Evolutionary conservation across 2,113 vertebrate genomes (phyloP).

Genomic region (Corynorhinus townsendii): DNA sequence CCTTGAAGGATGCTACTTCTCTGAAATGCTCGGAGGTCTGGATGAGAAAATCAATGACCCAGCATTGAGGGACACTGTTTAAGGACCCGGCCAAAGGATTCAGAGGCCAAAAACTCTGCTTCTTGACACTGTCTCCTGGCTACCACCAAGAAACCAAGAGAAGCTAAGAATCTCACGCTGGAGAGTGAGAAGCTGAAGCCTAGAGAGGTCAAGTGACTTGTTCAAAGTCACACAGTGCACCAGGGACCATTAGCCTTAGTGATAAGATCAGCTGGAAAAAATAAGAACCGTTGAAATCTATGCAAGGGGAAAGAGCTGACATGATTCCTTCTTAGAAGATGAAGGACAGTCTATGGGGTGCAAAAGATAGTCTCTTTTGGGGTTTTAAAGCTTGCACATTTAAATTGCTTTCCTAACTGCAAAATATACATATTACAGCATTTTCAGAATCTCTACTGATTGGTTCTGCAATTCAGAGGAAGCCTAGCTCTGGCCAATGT

Average conservation of each 20-base stretch:
- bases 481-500: not conserved
- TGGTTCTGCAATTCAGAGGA: constrained; percentile 24
- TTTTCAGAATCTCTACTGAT: constrained; percentile 35
- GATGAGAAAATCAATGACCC: not conserved
- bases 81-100: not conserved
- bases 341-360: not conserved
- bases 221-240: not conserved
- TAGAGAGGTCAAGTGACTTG: not conserved
- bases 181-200: not conserved
- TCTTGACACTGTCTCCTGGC: not conserved
- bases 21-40: not conserved
- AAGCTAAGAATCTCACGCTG: not conserved
- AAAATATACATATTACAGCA: not conserved
- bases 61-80: not conserved
- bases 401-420: constrained; percentile 27
- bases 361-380: not conserved
- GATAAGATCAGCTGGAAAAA: not conserved
- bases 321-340: not conserved
- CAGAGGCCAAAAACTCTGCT: not conserved
- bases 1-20: not conserved
- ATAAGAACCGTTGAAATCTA: not conserved
- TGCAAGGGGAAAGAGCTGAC: not conserved
- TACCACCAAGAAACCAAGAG: not conserved
- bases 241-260: not conserved
- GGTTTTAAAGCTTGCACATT: not conserved